phyloP scores from a whole-genome alignment of 1,140 invertebrate species.

The Brachionus calyciflorus region DNA sequence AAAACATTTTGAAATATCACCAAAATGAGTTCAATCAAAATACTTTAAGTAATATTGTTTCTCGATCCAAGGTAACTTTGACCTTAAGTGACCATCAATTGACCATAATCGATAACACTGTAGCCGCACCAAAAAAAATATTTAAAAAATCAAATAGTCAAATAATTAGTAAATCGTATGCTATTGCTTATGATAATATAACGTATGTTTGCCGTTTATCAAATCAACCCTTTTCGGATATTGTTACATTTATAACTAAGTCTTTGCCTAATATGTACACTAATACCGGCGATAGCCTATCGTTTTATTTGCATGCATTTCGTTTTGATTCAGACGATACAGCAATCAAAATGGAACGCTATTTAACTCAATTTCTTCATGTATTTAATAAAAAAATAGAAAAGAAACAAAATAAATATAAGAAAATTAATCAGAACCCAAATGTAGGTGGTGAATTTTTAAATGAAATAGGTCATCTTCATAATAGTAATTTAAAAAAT shows the following conservation, averaged over 20 bases:
- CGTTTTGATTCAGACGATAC: constrained; percentile 17
- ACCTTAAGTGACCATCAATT: background rate
- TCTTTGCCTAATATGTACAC: background rate
- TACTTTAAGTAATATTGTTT: background rate
- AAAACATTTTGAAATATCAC: constrained; percentile 20
- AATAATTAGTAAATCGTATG: background rate
- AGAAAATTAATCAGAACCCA: background rate
- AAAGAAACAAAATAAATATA: background rate
- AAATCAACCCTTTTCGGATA: constrained; percentile 11
- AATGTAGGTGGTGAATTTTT: background rate
- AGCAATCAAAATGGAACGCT: constrained; percentile 2
- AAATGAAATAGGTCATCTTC: background rate
- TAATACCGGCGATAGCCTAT: background rate
- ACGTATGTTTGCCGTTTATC: constrained; percentile 15
- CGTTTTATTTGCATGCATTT: constrained; percentile 26
- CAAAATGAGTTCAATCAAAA: background rate
- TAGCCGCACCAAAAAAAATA: background rate
- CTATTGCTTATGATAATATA: constrained; percentile 5
- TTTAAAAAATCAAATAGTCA: constrained; percentile 23
- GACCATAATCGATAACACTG: constrained; percentile 7
- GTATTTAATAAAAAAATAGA: constrained; percentile 29
- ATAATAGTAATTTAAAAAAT: constrained; percentile 14
- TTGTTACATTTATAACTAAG: constrained; percentile 29
- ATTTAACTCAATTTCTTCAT: background rate
- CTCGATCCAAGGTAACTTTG: constrained; percentile 3